Evolutionary conservation across 2,797 vertebrate species (phyloP), one percentile per base, ranked within the genome.

Genomic region (Melanotaenia trifasciata): DNA sequence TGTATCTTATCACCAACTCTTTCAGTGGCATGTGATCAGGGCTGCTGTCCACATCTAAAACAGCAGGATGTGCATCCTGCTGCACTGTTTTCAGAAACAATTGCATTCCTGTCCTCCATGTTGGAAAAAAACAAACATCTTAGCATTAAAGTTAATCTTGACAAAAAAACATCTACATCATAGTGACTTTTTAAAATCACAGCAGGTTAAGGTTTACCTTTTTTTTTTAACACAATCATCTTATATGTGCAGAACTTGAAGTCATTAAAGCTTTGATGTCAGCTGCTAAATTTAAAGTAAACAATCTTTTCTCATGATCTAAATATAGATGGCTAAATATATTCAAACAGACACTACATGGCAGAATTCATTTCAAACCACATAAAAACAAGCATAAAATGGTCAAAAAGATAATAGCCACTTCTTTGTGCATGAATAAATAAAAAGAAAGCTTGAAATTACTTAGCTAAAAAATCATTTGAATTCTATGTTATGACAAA

Each of bases 221-320:
- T 33, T 24, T 7, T 13, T 8, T 40, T 40, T 40, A 70, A 72
- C 64, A 67, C 58, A 67, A 14, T 90, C 76, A 74, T 38, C 6
- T 58, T 62, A 58, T 59, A 70, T 66, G 61, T 63, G 28, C 26
- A 32, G 65, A 78, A 32, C 67, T 77, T 61, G 38, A 69, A 72
- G 10, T 69, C 70, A 61, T 38, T 56, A 3, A 33, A n/a, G 32
- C 28, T 28, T 2, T 45, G 43, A 20, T 45, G 43, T 7, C 16
- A 20, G 16, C 43, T 18, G 18, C 18, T 7, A 45, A 18, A 45
- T 13, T 20, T 5, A 7, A 45, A 1, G 12, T 57, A 24, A 12
- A 24, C n/a, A 24, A 51, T 10, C 26, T 8, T 26, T 53, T 53
- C 12, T 24, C 24, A 11, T 24, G 22, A 50, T 50, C 7, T n/a